Evolutionary conservation across 1,140 invertebrate genomes (phyloP), one percentile per base, ranked within the genome.

Genomic region (Temnothorax longispinosus): DNA sequence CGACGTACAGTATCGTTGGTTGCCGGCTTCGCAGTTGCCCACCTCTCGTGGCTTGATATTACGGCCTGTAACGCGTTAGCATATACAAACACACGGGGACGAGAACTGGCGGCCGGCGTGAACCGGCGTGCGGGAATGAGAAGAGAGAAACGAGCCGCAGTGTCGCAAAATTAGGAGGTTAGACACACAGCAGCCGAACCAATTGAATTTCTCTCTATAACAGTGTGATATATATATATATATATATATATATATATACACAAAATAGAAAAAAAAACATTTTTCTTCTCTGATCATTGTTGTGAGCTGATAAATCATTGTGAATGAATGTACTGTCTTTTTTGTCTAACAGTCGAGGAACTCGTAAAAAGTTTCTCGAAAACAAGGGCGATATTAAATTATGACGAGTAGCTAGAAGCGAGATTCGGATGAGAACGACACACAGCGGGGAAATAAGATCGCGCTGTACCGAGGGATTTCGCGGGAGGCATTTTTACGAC

Each of bases 41-140:
- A 86, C 69, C 77, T 89, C 77, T 87, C 82, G 72, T n/a, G 87
- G 89, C 82, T 88, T 90, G 87, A 91, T 91, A 91, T 90, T 90
- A 90, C 82, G 72, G 86, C 87, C 56, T 88, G 89, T 91, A 75
- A 62, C 64, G 76, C 75, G 86, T 90, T 91, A 91, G 89, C 89
- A 91, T 91, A 88, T 86, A 87, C 89, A 91, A 91, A 91, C 86
- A 90, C 52, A 27, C 82, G 69, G 60, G 72, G 41, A 64, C 52
- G 62, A 76, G 67, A 58, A 87, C 64, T 75, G 65, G 35, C 47
- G 38, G 38, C 38, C 47, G 38, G 75, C 18, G 52, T 44, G 64
- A 78, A 81, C 35, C 21, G 54, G 6, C 21, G 74, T 10, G 77
- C 54, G 52, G n/a, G 71, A 87, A 74, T 58, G 80, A 62, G 64